These are phyloP conservation scores for Aegotheles bennettii DNA, from an alignment of 2,113 vertebrate genomes.

Conservation along the genomic window DNA sequence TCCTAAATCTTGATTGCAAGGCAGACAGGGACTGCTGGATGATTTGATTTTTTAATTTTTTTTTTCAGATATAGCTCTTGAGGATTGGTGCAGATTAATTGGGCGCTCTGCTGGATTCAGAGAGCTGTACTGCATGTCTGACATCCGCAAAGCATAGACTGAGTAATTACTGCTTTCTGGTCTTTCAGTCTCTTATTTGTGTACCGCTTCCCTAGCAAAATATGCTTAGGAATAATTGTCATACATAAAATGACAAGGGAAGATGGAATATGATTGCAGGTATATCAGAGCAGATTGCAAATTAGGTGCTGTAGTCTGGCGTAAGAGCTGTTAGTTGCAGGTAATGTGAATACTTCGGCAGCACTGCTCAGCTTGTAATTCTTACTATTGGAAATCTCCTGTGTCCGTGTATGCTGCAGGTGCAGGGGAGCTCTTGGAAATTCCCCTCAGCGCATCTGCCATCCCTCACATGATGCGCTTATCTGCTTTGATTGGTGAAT, in stretches of 20 bases:
- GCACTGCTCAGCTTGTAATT: neutral
- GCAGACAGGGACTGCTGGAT: neutral
- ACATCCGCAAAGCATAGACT: conserved; percentile 10
- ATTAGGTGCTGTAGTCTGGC: conserved; percentile 46
- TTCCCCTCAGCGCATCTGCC: neutral
- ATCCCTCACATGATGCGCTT: neutral
- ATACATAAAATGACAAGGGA: neutral
- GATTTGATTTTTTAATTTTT: neutral
- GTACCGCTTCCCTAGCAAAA: neutral
- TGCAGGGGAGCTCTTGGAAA: conserved; percentile 31
- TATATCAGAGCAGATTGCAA: conserved; percentile 19
- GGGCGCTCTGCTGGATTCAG: neutral
- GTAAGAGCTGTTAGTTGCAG: neutral
- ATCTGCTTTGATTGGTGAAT: conserved; percentile 23
- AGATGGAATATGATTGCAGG: conserved; percentile 23
- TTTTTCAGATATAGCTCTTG: neutral
- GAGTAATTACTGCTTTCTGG: conserved; percentile 41
- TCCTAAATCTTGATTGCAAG: neutral
- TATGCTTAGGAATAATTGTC: neutral
- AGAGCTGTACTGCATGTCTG: neutral
- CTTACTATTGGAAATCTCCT: neutral
- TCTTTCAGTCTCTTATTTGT: conserved; percentile 12
- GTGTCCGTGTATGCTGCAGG: neutral
- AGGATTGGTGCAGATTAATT: conserved; percentile 37
- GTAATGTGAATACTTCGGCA: neutral